Base-by-base conservation (phyloP, 2,113 vertebrate genomes). In the Prochilodus magdalenae region DNA sequence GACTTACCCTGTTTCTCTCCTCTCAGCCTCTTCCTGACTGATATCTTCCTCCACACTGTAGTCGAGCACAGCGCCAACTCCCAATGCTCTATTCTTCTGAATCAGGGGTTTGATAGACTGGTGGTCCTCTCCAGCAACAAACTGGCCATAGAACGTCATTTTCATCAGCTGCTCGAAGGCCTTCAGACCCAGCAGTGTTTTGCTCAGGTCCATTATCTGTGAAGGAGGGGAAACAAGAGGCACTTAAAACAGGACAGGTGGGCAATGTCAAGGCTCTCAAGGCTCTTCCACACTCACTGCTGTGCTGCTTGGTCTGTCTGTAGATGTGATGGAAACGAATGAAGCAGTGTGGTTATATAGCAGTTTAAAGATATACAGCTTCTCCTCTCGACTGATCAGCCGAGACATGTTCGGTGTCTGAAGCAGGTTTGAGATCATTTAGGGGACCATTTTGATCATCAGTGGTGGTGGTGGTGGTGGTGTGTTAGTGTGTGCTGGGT, bases 101-200 rank as follows among this genome's bases (percentile, higher is more conserved):
- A 98, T 92, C 77, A 98, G 88, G 0, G 97, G 95, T 74, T 88
- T 92, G 85, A 98, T 98, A 86, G 94, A 88, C 57, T 93, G 84
- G 77, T 96, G 96, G 90, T 99, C 95, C 87, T 99, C 96, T 0
- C 97, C 96, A 0, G 96, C 97, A 83, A 98, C 97, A 91, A 98
- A 98, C 86, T 98, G 97, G 15, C 97, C 96, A 0, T 98, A 99
- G 91, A 98, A 96, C 0, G 97, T 97, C 93, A 96, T 91, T 92
- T 97, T 98, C 97, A 99, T 97, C 15, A 98, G 80, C 76, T 84
- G 89, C 72, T 96, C 85, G 26, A 98, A 98, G 30, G 92, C 86
- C 77, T 75, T 84, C 87, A 92, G 93, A 0, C 97, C 96, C 51
- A 99, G 84, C 4, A 98, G 16, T 75, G 84, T 93, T 88, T 88